A percentile compares a stretch with the other conserved stretches of the same genome.
Conservation (phyloP, 2,888 invertebrate genomes). For the Hyposoter dolosus region DNA sequence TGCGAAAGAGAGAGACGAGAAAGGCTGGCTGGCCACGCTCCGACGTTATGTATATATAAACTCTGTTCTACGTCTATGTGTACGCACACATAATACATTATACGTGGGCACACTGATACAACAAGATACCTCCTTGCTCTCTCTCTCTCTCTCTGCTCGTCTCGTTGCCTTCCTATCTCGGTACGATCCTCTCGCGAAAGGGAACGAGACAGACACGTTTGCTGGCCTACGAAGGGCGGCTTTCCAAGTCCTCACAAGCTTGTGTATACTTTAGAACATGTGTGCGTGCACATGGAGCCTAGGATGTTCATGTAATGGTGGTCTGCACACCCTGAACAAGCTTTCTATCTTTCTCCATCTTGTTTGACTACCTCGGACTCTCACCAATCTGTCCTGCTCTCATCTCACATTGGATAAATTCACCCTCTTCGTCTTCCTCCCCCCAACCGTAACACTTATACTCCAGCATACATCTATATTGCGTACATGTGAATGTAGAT, state of each 20-base stretch:
- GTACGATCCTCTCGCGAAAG: conserved; percentile 36
- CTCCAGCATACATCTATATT: too few relatives aligned
- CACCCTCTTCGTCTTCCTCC: conserved; percentile 62
- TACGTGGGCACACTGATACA: neutral
- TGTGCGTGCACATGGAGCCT: neutral
- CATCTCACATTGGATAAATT: conserved; percentile 68
- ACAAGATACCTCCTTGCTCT: conserved; percentile 17
- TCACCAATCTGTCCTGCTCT: conserved; percentile 71
- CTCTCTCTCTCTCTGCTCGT: conserved; percentile 47
- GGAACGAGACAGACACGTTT: conserved; percentile 39
- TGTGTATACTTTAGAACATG: conserved; percentile 6
- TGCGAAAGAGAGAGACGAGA: conserved; percentile 64
- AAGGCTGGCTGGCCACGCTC: conserved; percentile 33
- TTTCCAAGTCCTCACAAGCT: conserved; percentile 54
- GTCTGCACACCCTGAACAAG: conserved; percentile 56
- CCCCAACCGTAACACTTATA: conserved; percentile 34
- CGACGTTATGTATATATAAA: conserved; percentile 16
- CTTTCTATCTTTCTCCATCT: conserved; percentile 57
- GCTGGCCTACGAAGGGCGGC: conserved; percentile 48
- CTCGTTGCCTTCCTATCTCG: conserved; percentile 53
- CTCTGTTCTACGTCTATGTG: neutral
- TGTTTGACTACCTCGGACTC: conserved; percentile 22
- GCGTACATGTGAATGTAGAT: neutral
- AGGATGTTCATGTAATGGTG: neutral
- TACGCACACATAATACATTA: neutral